Evolutionary conservation across 2,113 vertebrate genomes (phyloP), one percentile per base, ranked within the genome.

Genomic region (Gallinago media): DNA sequence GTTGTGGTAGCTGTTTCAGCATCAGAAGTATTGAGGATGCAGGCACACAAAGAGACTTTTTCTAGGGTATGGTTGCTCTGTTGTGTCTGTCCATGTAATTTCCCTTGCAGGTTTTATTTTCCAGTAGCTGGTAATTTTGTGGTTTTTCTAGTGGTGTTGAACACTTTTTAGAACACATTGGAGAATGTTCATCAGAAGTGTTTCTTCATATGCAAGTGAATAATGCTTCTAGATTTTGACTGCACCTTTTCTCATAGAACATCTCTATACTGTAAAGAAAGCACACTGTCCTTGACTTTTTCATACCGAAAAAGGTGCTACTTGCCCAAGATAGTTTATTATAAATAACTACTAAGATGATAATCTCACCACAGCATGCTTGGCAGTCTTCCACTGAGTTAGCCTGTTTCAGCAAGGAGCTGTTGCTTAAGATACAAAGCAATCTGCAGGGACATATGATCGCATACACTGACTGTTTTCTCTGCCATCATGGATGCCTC

Each of bases 401-500:
- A 97, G 97, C 95, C 94, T 95, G 73, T 93, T 96, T 97, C 85
- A 81, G 97, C 84, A 82, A 96, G 50, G 66, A 94, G 85, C 94
- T 98, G 95, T 97, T 88, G 93, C 96, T 97, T 97, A 88, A 90
- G 96, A 96, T 94, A 88, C 96, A 96, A 95, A 97, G 96, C 96
- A 96, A 76, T 96, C 96, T 97, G 96, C 92, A 94, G 93, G 94
- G 96, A 96, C 93, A 97, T 91, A 96, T 95, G 94, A 97, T 98
- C 95, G 92, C 66, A 94, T 88, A 87, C 95, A 95, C 85, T 97
- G 94, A 97, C 97, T 96, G 81, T 96, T 85, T 85, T 95, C 93
- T 96, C 91, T 97, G 93, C 97, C 96, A 97, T 97, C 86, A 81
- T 91, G 95, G 97, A 91, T 96, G 93, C 93, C 88, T 96, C 95